Evolutionary conservation across 2,888 invertebrate genomes (phyloP), one percentile per base, ranked within the genome.

Genomic region (Eupithecia exiguata): DNA sequence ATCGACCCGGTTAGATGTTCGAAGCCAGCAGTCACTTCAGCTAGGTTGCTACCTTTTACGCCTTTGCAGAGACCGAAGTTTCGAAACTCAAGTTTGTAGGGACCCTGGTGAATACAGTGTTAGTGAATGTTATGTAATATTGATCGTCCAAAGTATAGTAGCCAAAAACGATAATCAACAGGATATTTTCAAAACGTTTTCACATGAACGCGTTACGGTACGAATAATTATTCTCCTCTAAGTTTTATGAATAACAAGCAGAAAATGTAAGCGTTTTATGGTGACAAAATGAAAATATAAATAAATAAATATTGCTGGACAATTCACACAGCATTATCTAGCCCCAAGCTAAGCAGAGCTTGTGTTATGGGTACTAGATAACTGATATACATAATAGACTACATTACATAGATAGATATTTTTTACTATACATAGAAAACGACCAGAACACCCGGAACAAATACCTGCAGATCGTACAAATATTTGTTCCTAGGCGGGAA

Each of bases 91-190:
- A 25, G n/a, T 21, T 66, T 66, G 40, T 40, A 66, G 38, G 66
- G 66, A 25, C 66, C 66, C 66, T 66, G 38, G 40, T 12, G 40
- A 66, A 38, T 35, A 65, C 25, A 62, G 35, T 62, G 62, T 30
- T 16, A 35, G 30, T 25, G 12, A 61, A 49, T 49, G n/a, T 49
- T 49, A 53, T 49, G 0, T 49, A 3, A 7, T 49, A n/a, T 0
- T 49, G 49, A 21, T n/a, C 5, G 21, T 21, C 10, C 53, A 21
- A 10, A 21, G 10, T 12, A 30, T 30, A 30, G 53, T 53, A n/a
- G 4, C 18, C n/a, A 7, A 21, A 53, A 46, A 46, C 21, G 49
- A 18, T 46, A 1, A 21, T n/a, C 7, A 5, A 21, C 7, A 53
- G 21, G 21, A 53, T 21, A 53, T 53, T 49, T 49, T n/a, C 6